A percentile compares a stretch with the other conserved stretches of the same genome.
These are phyloP conservation scores for Microtus pennsylvanicus DNA, from an alignment of 2,113 vertebrate species.

Conservation along the genomic window DNA sequence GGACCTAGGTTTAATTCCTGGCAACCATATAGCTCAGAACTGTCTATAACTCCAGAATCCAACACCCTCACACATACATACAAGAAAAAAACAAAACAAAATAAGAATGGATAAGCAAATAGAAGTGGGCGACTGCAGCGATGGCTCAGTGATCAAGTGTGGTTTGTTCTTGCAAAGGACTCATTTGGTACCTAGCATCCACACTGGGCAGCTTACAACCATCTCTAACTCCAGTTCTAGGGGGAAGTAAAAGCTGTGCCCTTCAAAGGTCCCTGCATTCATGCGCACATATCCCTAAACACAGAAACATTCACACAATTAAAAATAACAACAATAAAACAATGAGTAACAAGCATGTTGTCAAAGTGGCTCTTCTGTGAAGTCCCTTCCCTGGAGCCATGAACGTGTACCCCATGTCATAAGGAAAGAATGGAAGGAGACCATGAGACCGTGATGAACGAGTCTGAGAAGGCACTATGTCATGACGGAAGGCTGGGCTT, in stretches of 20 bases:
- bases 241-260: background rate
- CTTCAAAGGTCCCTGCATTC: background rate
- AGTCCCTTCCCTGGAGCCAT: background rate
- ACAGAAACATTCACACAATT: background rate
- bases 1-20: background rate
- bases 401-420: background rate
- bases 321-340: background rate
- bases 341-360: background rate
- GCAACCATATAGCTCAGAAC: background rate
- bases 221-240: background rate
- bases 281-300: background rate
- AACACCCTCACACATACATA: background rate
- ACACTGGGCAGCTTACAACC: background rate
- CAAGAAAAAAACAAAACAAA: background rate
- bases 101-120: background rate
- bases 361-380: constrained; percentile 4
- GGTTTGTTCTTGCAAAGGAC: background rate
- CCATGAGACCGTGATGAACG: background rate
- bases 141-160: background rate
- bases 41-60: background rate
- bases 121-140: background rate
- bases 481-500: background rate
- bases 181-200: background rate
- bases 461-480: background rate
- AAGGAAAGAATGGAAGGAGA: background rate